phyloP scores from a whole-genome alignment of 2,888 invertebrate genomes.

The Arge pagana region DNA sequence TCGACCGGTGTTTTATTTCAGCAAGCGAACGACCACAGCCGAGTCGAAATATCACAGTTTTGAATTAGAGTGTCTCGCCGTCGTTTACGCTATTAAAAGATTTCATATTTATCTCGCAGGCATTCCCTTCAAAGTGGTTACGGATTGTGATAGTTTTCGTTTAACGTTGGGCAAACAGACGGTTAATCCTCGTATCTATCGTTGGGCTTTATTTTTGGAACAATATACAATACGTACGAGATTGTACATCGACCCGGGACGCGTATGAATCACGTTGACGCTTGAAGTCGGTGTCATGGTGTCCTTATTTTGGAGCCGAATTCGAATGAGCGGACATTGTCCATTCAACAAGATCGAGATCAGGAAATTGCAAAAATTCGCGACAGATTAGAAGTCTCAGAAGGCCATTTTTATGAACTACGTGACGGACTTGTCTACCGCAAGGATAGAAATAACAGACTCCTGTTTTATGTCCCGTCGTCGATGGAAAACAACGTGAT shows the following conservation, averaged over 20 bases:
- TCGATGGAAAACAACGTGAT: slow-evolving; percentile 28
- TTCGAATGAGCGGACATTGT: slow-evolving; percentile 28
- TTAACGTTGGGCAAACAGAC: too few species aligned
- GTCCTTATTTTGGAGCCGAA: slow-evolving; percentile 27
- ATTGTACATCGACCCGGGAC: neutral
- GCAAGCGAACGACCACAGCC: neutral
- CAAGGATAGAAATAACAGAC: slow-evolving; percentile 22
- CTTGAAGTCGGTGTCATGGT: slow-evolving; percentile 8
- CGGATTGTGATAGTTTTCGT: slow-evolving; percentile 5
- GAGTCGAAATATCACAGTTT: neutral
- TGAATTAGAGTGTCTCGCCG: neutral
- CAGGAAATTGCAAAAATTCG: slow-evolving; percentile 25
- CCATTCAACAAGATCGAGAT: slow-evolving; percentile 28
- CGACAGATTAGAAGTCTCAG: slow-evolving; percentile 23
- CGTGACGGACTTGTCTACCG: slow-evolving; percentile 32
- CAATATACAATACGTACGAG: too few species aligned
- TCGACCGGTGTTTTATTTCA: slow-evolving; percentile 5
- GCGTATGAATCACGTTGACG: neutral
- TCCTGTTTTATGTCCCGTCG: slow-evolving; percentile 28
- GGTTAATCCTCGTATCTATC: too few species aligned
- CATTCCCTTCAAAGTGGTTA: neutral
- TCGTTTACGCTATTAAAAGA: neutral
- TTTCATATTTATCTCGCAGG: neutral
- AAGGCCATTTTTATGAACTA: slow-evolving; percentile 29
- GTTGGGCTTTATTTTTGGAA: too few species aligned